phyloP scores from a whole-genome alignment of 2,113 vertebrate species.

The Xenopus borealis region DNA sequence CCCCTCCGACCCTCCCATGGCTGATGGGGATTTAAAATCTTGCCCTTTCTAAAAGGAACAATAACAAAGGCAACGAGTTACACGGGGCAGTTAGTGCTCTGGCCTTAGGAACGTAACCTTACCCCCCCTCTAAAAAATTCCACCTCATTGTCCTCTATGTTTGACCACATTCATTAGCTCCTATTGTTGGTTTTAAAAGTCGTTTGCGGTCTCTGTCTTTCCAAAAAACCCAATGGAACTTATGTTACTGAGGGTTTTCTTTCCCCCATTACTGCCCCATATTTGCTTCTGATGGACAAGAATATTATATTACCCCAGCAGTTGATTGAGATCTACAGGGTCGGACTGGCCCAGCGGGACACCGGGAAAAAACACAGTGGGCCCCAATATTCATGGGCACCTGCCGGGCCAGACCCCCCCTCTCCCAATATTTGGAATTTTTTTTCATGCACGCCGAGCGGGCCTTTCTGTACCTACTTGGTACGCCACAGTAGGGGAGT shows the following conservation, averaged over 20 bases:
- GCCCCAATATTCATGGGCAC: too few relatives aligned
- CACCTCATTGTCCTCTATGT: slow-evolving; percentile 29
- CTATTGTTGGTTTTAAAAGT: slow-evolving; percentile 9
- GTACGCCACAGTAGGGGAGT: too few relatives aligned
- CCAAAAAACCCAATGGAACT: not conserved
- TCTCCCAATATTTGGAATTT: too few relatives aligned
- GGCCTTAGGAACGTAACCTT: slow-evolving; percentile 15
- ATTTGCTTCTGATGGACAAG: too few relatives aligned
- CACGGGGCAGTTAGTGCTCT: slow-evolving; percentile 4
- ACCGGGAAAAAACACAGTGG: too few relatives aligned
- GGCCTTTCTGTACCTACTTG: too few relatives aligned
- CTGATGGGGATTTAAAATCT: not conserved
- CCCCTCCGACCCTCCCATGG: not conserved
- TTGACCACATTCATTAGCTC: slow-evolving; percentile 10
- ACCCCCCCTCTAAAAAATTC: slow-evolving; percentile 15
- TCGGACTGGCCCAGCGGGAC: too few relatives aligned
- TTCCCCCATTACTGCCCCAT: too few relatives aligned
- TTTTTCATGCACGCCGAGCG: too few relatives aligned
- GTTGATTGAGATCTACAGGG: too few relatives aligned
- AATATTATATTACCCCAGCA: too few relatives aligned
- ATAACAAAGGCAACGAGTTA: not conserved
- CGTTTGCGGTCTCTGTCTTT: slow-evolving; percentile 6
- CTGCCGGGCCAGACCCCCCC: too few relatives aligned
- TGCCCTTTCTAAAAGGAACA: slow-evolving; percentile 11
- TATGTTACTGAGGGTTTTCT: not conserved